Evolutionary conservation across 2,797 vertebrate genomes (phyloP), one percentile per base, ranked within the genome.

Genomic region (Anguilla marmorata): DNA sequence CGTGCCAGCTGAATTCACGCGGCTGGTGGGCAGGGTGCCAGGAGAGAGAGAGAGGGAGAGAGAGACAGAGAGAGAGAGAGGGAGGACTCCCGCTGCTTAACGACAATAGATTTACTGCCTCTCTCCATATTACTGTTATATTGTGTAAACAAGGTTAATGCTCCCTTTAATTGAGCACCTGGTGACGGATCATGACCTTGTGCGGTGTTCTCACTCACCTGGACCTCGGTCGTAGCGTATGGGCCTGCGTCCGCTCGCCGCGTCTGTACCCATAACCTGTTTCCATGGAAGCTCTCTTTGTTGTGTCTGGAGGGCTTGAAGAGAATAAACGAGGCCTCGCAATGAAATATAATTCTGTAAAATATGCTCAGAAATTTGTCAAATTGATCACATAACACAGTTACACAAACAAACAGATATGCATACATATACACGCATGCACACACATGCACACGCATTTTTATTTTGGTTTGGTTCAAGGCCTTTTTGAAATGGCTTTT

Each of bases 71-170:
- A 7, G 91, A 94, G 95, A 93, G 37, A 37, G 37, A 37, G 37
- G 37, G 94, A 91, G 89, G 96, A 96, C 95, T 96, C 96, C 97
- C 96, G 95, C 97, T 97, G 97, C 96, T 98, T 98, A 98, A 98
- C 95, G 96, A 97, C 97, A 97, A 97, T 96, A 97, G 95, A 97
- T 98, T 97, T 97, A 98, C 97, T 96, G 97, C 96, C 95, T 93
- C 95, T 92, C 95, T 96, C 96, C 94, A 95, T 96, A 97, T 96
- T 96, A 96, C 95, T 96, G 96, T 95, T 97, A 96, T 97, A 97
- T 97, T 97, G 97, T 97, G 97, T 97, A 98, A 98, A 98, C 97
- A 98, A 98, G 97, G 97, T 97, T 97, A 98, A 98, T 96, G 90
- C 96, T 96, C 96, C 96, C 96, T 97, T 97, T 97, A 98, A 98